Evolutionary conservation across 2,113 vertebrate species (phyloP).

Genomic region (Pristiophorus japonicus): DNA sequence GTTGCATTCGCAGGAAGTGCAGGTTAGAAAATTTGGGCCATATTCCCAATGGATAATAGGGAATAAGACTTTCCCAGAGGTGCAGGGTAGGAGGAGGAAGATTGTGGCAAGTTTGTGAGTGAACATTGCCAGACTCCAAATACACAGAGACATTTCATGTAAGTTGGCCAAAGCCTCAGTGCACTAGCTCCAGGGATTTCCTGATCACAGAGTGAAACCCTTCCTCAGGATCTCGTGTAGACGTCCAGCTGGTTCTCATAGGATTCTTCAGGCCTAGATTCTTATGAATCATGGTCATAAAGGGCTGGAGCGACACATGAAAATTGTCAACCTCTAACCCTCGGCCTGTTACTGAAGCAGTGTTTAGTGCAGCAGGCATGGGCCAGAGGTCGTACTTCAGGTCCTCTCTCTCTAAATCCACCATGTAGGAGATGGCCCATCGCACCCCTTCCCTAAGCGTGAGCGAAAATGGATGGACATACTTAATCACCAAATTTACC

Average conservation of each 20-base stretch:
- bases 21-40: not conserved
- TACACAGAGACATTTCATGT: not conserved
- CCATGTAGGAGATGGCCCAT: not conserved
- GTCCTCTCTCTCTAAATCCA: not conserved
- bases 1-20: not conserved
- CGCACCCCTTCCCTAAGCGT: not conserved
- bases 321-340: not conserved
- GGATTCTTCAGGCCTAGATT: not conserved
- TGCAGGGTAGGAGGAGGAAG: not conserved
- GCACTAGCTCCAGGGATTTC: not conserved
- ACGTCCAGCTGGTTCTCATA: not conserved
- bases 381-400: not conserved
- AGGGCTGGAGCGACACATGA: not conserved
- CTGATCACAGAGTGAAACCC: not conserved
- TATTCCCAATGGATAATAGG: not conserved
- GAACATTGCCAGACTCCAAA: not conserved
- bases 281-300: not conserved
- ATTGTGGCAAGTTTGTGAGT: not conserved
- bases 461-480: not conserved
- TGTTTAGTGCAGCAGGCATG: not conserved
- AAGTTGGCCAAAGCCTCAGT: not conserved
- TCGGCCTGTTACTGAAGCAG: not conserved
- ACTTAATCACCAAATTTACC: not conserved
- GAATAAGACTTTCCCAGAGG: not conserved
- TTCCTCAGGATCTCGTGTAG: not conserved